Evolutionary conservation across 2,888 invertebrate species (phyloP), one percentile per base, ranked within the genome.

Genomic region (Enchytraeus crypticus): DNA sequence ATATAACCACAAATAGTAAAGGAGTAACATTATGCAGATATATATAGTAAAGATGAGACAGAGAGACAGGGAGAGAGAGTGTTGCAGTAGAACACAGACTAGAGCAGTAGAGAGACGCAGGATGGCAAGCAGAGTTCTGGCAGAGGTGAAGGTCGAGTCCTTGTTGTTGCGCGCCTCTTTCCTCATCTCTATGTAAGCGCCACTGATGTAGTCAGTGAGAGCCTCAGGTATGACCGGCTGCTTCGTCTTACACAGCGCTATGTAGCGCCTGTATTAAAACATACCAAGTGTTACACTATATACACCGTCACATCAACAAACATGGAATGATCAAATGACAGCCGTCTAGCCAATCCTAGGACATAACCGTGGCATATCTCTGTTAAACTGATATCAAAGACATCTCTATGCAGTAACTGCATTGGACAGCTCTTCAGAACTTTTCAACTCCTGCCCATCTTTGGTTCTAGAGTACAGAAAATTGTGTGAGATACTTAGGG

Each of bases 61-160:
- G n/a, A n/a, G n/a, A n/a, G n/a, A n/a, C n/a, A n/a, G n/a, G n/a
- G n/a, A n/a, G n/a, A n/a, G n/a, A n/a, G n/a, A n/a, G n/a, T n/a
- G n/a, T n/a, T n/a, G n/a, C n/a, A n/a, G n/a, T n/a, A n/a, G n/a
- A n/a, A n/a, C n/a, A n/a, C 57, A 27, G 30, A 92, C 92, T 69
- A 96, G 81, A 0, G 96, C 95, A 0, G 95, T 95, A 0, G 93
- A 87, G 55, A 97, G 82, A 8, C 97, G 88, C 51, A 98, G 83
- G 66, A 97, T 88, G 18, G 90, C 97, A 65, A 99, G 84, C 63
- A 99, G 82, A 77, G 95, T 96, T 75, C 98, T 85, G 0, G 98
- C 92, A 0, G 97, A 98, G 0, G 97, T 98, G 78, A 95, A 98
- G 57, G 78, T 79, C 82, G 88, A 89, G 79, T 95, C 93, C 63